Base-by-base conservation (phyloP, 2,888 invertebrate genomes). In the Gasteruption jaculator region DNA sequence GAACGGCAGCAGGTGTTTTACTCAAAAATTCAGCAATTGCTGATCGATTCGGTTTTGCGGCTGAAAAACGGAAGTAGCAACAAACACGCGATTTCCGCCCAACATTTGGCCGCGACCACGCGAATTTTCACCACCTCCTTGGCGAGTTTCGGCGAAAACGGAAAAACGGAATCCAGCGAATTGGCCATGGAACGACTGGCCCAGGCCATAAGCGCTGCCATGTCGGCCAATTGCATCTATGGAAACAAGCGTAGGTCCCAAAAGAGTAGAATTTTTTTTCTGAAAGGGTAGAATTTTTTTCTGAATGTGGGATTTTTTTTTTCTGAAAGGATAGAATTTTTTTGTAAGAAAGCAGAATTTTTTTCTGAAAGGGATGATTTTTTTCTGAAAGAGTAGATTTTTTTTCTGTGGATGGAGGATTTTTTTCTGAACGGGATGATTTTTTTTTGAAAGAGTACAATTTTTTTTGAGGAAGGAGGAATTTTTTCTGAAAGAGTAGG, bases 131-230 rank as follows among this genome's bases (percentile, higher is more conserved):
- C 58, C 3, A 39, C 49, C 7, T 49, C 52, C 34, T 43, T 68
- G 31, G 63, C 65, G 5, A 51, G 47, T 12, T 37, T 45, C 21
- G 49, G 48, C 19, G 40, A 49, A n/a, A 57, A 59, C 16, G 33
- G 56, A 16, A 53, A 54, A n/a, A 45, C 54, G 8, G 39, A 32
- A 21, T 52, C 43, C 3, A 50, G 53, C 3, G 61, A 66, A 32
- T 50, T 69, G 14, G 60, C 68, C 3, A 58, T 91, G 45, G 89
- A 91, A 65, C 76, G 91, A 57, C 79, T 88, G 52, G 87, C 88
- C 0, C 92, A 92, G 65, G 82, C 88, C 1, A 77, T 91, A 1
- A 91, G 91, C 68, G 83, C 91, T 10, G 84, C 86, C 0, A 73
- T 90, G 21, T 81, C 85, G 12, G 82, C 84, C 18, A 84, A 85